Evolutionary conservation across 2,113 vertebrate species (phyloP).

Genomic region (Stigmatopora nigra): DNA sequence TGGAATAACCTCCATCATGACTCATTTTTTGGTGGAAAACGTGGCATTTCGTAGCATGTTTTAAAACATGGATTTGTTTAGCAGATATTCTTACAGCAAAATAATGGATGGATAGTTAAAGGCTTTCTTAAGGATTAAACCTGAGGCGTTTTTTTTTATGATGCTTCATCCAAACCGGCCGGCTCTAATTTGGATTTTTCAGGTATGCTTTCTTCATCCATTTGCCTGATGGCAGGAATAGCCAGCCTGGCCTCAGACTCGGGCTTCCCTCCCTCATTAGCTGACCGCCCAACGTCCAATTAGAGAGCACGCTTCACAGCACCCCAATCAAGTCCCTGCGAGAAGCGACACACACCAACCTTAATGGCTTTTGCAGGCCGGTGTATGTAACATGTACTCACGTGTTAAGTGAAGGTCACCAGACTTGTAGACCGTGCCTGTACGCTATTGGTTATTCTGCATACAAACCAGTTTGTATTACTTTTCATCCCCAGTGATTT

Average conservation of each 20-base stretch:
- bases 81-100: too few relatives aligned
- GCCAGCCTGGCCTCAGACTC: slow-evolving; percentile 31
- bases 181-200: not conserved
- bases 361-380: slow-evolving; percentile 47
- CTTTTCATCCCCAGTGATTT: slow-evolving; percentile 25
- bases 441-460: not conserved
- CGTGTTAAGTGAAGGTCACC: slow-evolving; percentile 34
- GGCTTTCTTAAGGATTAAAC: too few relatives aligned
- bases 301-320: slow-evolving; percentile 39
- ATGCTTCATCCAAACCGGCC: not conserved
- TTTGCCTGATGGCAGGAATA: slow-evolving; percentile 15
- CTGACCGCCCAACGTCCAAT: slow-evolving; percentile 43
- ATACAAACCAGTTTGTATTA: not conserved
- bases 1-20: not conserved
- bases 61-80: too few relatives aligned
- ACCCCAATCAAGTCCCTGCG: slow-evolving; percentile 26
- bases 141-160: too few relatives aligned
- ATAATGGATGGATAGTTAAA: too few relatives aligned
- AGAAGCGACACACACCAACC: slow-evolving; percentile 26
- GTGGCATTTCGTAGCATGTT: too few relatives aligned
- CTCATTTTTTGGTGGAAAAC: too few relatives aligned
- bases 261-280: slow-evolving; percentile 36
- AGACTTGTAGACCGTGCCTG: slow-evolving; percentile 31
- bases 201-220: slow-evolving; percentile 9
- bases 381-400: slow-evolving; percentile 47